Evolutionary conservation across 2,888 invertebrate species (phyloP).

Genomic region (Fissipunctia ypsillon): DNA sequence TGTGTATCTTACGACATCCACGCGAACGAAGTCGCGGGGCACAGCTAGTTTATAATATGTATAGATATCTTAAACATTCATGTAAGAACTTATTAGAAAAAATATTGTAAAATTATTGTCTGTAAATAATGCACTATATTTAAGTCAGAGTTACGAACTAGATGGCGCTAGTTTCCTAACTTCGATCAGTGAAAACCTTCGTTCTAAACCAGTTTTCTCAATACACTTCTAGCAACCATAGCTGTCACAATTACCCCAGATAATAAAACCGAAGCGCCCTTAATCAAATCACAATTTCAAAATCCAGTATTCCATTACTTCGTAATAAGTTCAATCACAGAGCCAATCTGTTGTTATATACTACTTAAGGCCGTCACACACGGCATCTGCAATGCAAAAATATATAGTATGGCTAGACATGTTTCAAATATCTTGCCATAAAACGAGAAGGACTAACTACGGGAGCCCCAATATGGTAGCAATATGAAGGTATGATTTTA

Average conservation of each 20-base stretch:
- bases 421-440: background rate
- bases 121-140: constrained; percentile 1
- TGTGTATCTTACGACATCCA: too few relatives aligned
- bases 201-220: constrained; percentile 20
- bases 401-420: constrained; percentile 6
- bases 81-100: background rate
- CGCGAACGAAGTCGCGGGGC: too few relatives aligned
- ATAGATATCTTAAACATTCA: too few relatives aligned
- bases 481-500: background rate
- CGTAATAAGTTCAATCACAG: constrained; percentile 68
- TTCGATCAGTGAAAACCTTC: constrained; percentile 3
- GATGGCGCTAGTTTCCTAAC: constrained; percentile 38
- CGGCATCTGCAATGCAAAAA: background rate
- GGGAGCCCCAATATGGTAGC: too few relatives aligned
- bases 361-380: constrained; percentile 43
- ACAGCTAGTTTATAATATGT: too few relatives aligned
- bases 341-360: constrained; percentile 61
- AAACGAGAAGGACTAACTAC: too few relatives aligned
- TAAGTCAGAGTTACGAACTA: constrained; percentile 28
- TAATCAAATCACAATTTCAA: constrained; percentile 65
- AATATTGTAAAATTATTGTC: background rate
- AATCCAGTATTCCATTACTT: constrained; percentile 62
- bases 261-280: constrained; percentile 46
- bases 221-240: constrained; percentile 6
- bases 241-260: constrained; percentile 40